Percentiles rank a stretch among this genome's conserved stretches.
These are phyloP conservation scores for Danio rerio DNA, from an alignment of 2,113 vertebrate genomes.

Conservation along the genomic window GRCz12tu NC_133181.1:43471501-43472000, in stretches of 20 bases:
- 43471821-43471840: no score
- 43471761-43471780: background rate
- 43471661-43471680: constrained; percentile 78
- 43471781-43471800: no score
- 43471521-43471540: background rate
- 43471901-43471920: no score
- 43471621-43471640: constrained; percentile 77
- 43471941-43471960: no score
- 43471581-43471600: background rate
- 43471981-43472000: no score
- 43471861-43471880: no score
- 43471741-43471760: background rate
- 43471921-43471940: no score
- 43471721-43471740: constrained; percentile 71
- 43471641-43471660: constrained; percentile 68
- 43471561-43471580: background rate
- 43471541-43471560: background rate
- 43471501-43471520: constrained; percentile 1
- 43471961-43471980: no score
- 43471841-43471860: no score
- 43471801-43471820: no score
- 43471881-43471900: no score
- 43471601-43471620: background rate
- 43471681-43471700: constrained; percentile 81
- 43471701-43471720: constrained; percentile 76